phyloP scores from a whole-genome alignment of 2,113 vertebrate species.

The Nesogale talazaci region DNA sequence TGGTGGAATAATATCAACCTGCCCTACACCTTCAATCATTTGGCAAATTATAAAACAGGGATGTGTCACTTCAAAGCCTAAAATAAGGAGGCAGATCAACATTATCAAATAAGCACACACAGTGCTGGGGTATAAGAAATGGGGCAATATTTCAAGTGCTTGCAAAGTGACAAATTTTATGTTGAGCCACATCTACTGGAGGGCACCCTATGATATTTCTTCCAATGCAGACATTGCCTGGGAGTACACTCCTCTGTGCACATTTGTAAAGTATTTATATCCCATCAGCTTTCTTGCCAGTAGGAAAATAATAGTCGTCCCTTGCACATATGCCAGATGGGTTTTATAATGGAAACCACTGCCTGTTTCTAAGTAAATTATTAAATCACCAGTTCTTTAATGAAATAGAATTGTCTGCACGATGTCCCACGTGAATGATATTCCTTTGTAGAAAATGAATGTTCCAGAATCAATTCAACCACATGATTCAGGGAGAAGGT shows the following conservation, averaged over 20 bases:
- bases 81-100: constrained; percentile 62
- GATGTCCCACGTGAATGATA: constrained; percentile 61
- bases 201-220: constrained; percentile 28
- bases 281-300: constrained; percentile 38
- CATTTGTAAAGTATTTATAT: constrained; percentile 57
- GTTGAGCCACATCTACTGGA: constrained; percentile 46
- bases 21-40: constrained; percentile 64
- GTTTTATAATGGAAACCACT: constrained; percentile 50
- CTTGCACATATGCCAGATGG: constrained; percentile 36
- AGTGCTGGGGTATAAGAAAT: constrained; percentile 20
- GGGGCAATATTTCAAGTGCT: constrained; percentile 58
- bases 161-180: constrained; percentile 58
- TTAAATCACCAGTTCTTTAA: constrained; percentile 66
- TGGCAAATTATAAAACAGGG: constrained; percentile 65
- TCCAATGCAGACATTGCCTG: not conserved
- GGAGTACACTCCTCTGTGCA: constrained; percentile 45
- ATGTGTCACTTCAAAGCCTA: constrained; percentile 60
- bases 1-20: constrained; percentile 63
- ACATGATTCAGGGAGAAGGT: constrained; percentile 11
- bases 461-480: not conserved
- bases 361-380: constrained; percentile 67
- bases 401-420: constrained; percentile 68
- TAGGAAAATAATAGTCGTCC: constrained; percentile 41
- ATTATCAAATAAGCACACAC: constrained; percentile 39
- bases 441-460: not conserved